A percentile compares a stretch with the other conserved stretches of the same genome.
Evolutionary conservation across 2,797 vertebrate species (phyloP).

Genomic region (Microcaecilia unicolor): DNA sequence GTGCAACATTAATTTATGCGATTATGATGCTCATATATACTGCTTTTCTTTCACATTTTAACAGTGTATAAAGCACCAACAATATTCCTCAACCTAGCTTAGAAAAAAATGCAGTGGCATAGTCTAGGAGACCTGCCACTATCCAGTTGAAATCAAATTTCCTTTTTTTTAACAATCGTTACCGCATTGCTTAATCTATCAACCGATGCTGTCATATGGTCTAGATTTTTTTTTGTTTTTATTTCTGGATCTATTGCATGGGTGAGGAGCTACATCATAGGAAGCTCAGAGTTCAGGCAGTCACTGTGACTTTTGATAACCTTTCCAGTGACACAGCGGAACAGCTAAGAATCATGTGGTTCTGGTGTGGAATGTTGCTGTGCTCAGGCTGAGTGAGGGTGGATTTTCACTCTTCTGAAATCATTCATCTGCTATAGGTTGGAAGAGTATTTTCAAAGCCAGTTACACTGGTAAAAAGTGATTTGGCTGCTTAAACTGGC

Average conservation of each 20-base stretch:
- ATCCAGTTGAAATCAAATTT: conserved; percentile 17
- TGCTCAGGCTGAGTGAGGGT: conserved; percentile 63
- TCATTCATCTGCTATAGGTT: conserved; percentile 50
- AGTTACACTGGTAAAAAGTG: no score
- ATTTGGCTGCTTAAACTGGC: no score
- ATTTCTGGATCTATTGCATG: conserved; percentile 6
- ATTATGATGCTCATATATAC: no score
- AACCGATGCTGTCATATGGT: background rate
- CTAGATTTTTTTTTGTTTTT: conserved; percentile 16
- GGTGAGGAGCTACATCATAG: conserved; percentile 19
- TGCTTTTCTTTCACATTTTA: no score
- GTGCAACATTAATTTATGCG: no score
- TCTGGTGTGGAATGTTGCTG: conserved; percentile 50
- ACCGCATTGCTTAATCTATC: conserved; percentile 8
- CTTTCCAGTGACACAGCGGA: conserved; percentile 38
- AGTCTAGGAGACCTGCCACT: background rate
- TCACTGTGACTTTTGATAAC: conserved; percentile 36
- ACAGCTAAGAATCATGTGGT: conserved; percentile 62
- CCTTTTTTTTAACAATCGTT: conserved; percentile 3
- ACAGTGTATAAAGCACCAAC: no score
- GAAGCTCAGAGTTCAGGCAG: conserved; percentile 35
- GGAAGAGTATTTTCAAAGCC: no score
- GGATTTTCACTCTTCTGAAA: conserved; percentile 49
- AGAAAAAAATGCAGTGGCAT: no score
- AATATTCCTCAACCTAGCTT: no score